phyloP scores from a whole-genome alignment of 2,113 vertebrate species.

The Cyphomyrus discorhynchus region DNA sequence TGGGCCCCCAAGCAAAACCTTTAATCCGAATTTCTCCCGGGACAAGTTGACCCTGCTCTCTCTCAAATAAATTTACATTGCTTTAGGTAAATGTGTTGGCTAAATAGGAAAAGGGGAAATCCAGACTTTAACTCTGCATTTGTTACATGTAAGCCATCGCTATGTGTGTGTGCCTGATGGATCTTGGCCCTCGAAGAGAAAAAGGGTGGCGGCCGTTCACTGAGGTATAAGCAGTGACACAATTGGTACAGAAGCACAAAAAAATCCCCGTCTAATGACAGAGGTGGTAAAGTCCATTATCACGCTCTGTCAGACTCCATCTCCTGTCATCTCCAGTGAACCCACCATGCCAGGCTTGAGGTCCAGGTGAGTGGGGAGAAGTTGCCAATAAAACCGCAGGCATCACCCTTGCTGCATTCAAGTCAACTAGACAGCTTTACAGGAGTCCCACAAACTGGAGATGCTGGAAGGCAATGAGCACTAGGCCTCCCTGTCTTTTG shows the following conservation, averaged over 20 bases:
- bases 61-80: not conserved
- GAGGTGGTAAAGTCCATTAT: not conserved
- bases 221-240: not conserved
- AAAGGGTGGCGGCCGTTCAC: not conserved
- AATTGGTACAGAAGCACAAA: not conserved
- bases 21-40: not conserved
- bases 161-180: not conserved
- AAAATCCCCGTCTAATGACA: not conserved
- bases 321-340: not conserved
- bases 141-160: not conserved
- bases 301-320: not conserved
- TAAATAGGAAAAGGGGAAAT: not conserved
- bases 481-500: not conserved
- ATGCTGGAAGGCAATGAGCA: not conserved
- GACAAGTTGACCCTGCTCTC: not conserved
- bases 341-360: not conserved
- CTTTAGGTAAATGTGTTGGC: not conserved
- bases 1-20: not conserved
- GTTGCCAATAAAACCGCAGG: not conserved
- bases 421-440: not conserved
- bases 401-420: not conserved
- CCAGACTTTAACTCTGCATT: not conserved
- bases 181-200: not conserved
- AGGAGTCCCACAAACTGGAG: not conserved
- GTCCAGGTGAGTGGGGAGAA: not conserved